phyloP scores from a whole-genome alignment of 1,140 invertebrate species.

The Chionoecetes opilio region DNA sequence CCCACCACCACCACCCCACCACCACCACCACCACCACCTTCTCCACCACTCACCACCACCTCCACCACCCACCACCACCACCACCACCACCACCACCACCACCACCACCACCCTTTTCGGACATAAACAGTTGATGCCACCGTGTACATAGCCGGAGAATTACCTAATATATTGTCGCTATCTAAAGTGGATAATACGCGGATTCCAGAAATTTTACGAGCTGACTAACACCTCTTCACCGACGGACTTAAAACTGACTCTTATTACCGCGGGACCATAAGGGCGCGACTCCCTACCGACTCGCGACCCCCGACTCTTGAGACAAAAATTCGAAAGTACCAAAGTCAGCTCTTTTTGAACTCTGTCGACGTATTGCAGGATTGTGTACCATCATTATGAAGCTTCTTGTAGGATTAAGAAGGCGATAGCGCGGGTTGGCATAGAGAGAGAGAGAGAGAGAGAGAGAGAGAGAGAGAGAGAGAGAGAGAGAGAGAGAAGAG shows the following conservation, averaged over 20 bases:
- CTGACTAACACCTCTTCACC: neutral
- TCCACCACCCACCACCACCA: neutral
- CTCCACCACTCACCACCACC: neutral
- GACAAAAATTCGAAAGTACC: conserved; percentile 9
- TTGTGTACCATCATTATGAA: conserved; percentile 21
- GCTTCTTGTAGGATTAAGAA: conserved; percentile 25
- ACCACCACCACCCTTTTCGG: neutral
- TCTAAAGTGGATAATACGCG: conserved; percentile 51
- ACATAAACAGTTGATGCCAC: conserved; percentile 25
- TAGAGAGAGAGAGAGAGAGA: conserved; percentile 57
- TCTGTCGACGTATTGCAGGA: neutral
- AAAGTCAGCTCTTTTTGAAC: conserved; percentile 30
- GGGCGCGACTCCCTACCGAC: neutral
- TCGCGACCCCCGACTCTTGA: neutral
- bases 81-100: conserved; percentile 12
- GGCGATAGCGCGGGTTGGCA: neutral
- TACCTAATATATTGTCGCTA: conserved; percentile 60
- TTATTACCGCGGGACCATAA: neutral
- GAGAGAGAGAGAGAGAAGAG: conserved; percentile 42
- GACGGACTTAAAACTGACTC: neutral
- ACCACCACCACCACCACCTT: neutral
- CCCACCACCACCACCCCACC: neutral
- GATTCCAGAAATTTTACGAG: conserved; percentile 58
- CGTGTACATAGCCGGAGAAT: conserved; percentile 56
- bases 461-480: conserved; percentile 64